Base-by-base conservation (phyloP, 2,113 vertebrate species). In the Siniperca knerii region DNA sequence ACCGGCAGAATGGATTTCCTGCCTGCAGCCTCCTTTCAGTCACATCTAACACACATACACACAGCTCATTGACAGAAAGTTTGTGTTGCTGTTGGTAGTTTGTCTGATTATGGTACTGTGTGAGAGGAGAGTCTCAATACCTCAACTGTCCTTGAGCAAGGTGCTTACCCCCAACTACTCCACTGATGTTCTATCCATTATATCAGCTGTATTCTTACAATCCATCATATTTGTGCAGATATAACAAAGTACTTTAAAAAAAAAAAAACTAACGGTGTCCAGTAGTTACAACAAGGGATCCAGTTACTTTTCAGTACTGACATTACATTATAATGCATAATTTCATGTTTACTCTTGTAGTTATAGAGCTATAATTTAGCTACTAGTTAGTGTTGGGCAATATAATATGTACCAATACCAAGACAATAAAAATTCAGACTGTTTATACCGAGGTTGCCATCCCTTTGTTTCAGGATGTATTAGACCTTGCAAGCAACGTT, bases 1-100 rank as follows among this genome's bases (percentile, higher is more conserved):
- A 37, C 87, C 82, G 84, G 82, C 88, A 89, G 87, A 83, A 25
- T 83, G 94, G 93, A 95, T 94, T 95, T 95, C 94, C 95, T 94
- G 93, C 80, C 83, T 64, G 87, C 86, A 89, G 84, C 90, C 87
- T 92, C 82, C 80, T 81, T 90, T 93, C 87, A 87, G 75, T 88
- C 80, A 78, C 72, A 89, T 87, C 35, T 25, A 65, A 75, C 75
- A 73, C 62, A 69, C 73, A 79, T 11, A 44, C 15, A 40, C 62
- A 67, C 60, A 77, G 81, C 61, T 79, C 71, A 68, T 13, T 18
- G 40, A 48, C 66, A 80, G 62, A 81, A 46, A 37, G 73, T 75
- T 81, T 23, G 11, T 69, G 48, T 29, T 69, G 40, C 44, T 67
- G n/a, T 60, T 12, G n/a, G 35, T 69, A 7, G 37, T 40, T 7